Base-by-base conservation (phyloP, 2,888 invertebrate genomes). In the Mythimna vitellina region DNA sequence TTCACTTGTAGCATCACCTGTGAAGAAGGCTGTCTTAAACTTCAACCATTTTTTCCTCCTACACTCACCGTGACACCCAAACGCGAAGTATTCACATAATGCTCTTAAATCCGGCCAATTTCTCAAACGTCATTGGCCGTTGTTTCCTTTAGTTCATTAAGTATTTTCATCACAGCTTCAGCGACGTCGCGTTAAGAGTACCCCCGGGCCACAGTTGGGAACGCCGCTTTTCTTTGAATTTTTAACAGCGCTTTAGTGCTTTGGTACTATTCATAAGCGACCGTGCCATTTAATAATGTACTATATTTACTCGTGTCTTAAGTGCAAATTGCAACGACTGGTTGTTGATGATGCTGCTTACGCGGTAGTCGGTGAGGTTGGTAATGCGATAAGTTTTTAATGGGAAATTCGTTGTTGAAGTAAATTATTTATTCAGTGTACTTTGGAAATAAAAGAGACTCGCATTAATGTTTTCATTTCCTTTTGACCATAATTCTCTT, bases 191-290 rank as follows among this genome's bases (percentile, higher is more conserved):
- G 88, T 89, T 93, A 93, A 93, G 91, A 92, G 90, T 89, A 87
- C 91, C 90, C 91, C 76, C 73, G 89, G 90, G 91, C 86, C 90
- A 76, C 93, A 93, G 92, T 92, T 92, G 92, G 89, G 87, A 80
- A 80, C 87, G 87, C 80, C 87, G 89, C 88, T 90, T 92, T 93
- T 92, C 92, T 92, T 92, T 94, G 93, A 94, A 94, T 94, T 93
- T 94, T 94, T 94, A 94, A 93, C 91, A 86, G 83, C 84, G 67
- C 84, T 89, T 88, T 91, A 91, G 89, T 91, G 89, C 85, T 80
- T 68, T 71, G 86, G 87, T 81, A 68, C 81, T 88, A 88, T 87
- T 88, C 87, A 86, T 80, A 86, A 90, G 88, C 84, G 86, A 71
- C 60, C 10, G 69, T 74, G 76, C 62, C 72, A 76, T 71, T 76